Conservation (phyloP, 2,113 vertebrate species). For the Rhizomys pruinosus region DNA sequence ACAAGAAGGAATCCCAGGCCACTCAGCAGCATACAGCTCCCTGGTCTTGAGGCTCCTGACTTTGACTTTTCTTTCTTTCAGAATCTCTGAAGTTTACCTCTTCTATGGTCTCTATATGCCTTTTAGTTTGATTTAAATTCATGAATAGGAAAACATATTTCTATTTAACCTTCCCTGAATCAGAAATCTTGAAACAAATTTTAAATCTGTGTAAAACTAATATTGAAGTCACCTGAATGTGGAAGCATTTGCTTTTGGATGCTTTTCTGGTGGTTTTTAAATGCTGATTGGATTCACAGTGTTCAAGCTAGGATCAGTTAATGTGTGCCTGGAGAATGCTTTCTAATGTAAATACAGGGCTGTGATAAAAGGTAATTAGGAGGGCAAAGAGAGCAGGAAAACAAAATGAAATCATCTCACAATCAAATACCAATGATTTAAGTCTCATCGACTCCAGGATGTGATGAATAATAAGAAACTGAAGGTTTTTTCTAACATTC, state of each 20-base stretch:
- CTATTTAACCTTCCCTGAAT: not conserved
- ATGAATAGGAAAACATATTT: not conserved
- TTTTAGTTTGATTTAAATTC: not conserved
- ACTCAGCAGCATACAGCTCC: too few relatives aligned
- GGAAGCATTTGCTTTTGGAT: not conserved
- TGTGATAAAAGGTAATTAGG: constrained; percentile 1
- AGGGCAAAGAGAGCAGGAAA: not conserved
- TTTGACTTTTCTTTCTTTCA: not conserved
- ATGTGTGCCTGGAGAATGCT: not conserved
- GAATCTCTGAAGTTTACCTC: not conserved
- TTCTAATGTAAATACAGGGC: not conserved
- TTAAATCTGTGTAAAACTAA: not conserved
- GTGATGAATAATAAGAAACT: not conserved
- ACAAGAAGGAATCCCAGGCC: not conserved
- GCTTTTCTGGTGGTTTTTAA: not conserved
- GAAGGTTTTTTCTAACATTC: not conserved
- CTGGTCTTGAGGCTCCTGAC: not conserved
- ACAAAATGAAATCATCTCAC: not conserved
- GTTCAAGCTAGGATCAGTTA: not conserved
- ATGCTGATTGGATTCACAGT: not conserved
- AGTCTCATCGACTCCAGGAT: not conserved
- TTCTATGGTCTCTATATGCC: too few relatives aligned
- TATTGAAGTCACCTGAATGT: not conserved
- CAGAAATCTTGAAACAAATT: not conserved
- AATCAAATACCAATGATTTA: not conserved